Base-by-base conservation (phyloP, 2,797 vertebrate genomes). In the Mus minutoides region DNA sequence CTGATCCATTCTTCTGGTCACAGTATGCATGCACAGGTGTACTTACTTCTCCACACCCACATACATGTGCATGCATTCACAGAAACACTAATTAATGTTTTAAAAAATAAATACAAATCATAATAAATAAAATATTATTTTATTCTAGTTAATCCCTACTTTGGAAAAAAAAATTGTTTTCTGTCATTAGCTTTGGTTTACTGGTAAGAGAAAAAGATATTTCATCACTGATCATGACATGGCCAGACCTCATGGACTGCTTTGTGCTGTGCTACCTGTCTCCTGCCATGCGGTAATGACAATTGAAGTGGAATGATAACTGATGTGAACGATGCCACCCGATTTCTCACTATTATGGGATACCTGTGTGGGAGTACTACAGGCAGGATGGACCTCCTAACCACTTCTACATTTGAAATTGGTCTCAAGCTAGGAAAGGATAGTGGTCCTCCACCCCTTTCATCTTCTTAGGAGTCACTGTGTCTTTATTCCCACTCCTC, bases 241-340 rank as follows among this genome's bases (percentile, higher is more conserved):
- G 21, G 21, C 7, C 11, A 4, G 52, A 7, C 46, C 71, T 60
- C 0, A 0, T 17, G 56, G 0, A 60, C 17, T 43, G 34, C 17
- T 52, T 73, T 73, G 6, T 31, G 19, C n/a, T 75, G 52, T 62
- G n/a, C 34, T n/a, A 2, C 4, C 2, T 31, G 60, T 73, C 43
- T n/a, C 3, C 29, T 73, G 3, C 56, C 29, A n/a, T 43, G 40
- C 13, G 19, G 19, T 17, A 58, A 67, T 88, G 46, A 77, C 12
- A 83, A n/a, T 31, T 49, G n/a, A 43, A 34, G 37, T 52, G 19
- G 9, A 64, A 49, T 17, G 26, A 3, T 21, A 46, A 46, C 16
- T 24, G 2, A 40, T 9, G 3, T 88, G 58, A 40, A 58, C 64
- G 29, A 24, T 49, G 19, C 37, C 40, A n/a, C 29, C n/a, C 14